Evolutionary conservation across 2,888 invertebrate genomes (phyloP), one percentile per base, ranked within the genome.

Genomic region (Bombylius major): DNA sequence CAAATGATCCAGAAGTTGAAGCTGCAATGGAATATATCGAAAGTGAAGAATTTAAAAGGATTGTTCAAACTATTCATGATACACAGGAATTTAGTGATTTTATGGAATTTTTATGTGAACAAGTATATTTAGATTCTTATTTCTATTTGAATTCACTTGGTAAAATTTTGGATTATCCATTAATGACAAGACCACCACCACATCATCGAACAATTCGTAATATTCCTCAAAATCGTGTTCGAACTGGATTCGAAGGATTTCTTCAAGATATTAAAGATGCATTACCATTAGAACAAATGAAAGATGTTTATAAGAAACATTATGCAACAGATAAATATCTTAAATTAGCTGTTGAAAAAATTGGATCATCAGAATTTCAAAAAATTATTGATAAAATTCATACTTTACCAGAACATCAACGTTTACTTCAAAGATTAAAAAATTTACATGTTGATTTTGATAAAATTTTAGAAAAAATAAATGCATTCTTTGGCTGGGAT

Each of bases 61-160:
- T 60, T 14, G 45, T 60, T 14, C 31, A 32, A 7, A 52, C 56
- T 5, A 60, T 60, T 56, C 56, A 61, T 34, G 58, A 57, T 45
- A 45, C 39, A 32, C 31, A 11, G 1, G 60, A 58, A 56, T 60
- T 53, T 31, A 50, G 33, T 33, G 56, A 58, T 5, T 44, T 58
- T 31, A 50, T 60, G 36, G 53, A 56, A 33, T 61, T 53, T 55
- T 49, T 61, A 3, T 61, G 61, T 32, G 48, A 56, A 13, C 50
- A 59, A 14, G 45, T 58, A 14, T 51, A 56, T 50, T 58, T 59
- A 47, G 58, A 61, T 44, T 53, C 50, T 1, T 61, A 60, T 50
- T 57, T 51, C 39, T 61, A 61, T 47, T 42, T 61, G 14, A 61
- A 61, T 44, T 47, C 58, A 12, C 44, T 60, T 11, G 59, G 57